Evolutionary conservation across 2,797 vertebrate genomes (phyloP).

Genomic region (Cygnus olor): DNA sequence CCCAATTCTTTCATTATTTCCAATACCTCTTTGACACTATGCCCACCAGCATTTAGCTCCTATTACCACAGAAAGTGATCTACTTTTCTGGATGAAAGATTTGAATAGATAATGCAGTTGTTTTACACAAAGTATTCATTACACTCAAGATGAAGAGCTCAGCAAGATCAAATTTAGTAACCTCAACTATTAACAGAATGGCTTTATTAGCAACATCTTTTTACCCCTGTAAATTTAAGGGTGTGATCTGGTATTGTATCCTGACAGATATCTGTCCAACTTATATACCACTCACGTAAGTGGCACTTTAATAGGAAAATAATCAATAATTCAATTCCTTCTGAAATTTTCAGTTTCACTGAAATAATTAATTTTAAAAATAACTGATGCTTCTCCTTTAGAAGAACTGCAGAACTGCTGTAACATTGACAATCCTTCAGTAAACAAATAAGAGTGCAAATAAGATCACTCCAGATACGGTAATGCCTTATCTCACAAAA

Average conservation of each 20-base stretch:
- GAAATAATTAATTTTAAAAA: slow-evolving; percentile 38
- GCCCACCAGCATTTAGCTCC: not conserved
- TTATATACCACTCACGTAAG: not conserved
- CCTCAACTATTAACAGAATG: slow-evolving; percentile 27
- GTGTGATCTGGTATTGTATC: not conserved
- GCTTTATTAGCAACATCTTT: slow-evolving; percentile 16
- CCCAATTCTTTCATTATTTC: not conserved
- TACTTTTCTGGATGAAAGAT: slow-evolving; percentile 57
- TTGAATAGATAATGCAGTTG: slow-evolving; percentile 68
- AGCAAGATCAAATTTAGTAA: slow-evolving; percentile 50
- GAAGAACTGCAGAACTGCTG: not conserved
- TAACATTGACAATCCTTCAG: not conserved
- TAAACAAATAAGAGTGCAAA: not conserved
- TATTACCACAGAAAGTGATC: slow-evolving; percentile 33
- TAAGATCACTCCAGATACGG: not conserved
- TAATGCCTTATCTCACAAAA: not conserved
- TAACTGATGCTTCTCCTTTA: slow-evolving; percentile 30
- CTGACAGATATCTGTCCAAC: not conserved
- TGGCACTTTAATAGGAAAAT: not conserved
- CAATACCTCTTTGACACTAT: not conserved
- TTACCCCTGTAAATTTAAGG: not conserved
- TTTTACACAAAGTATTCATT: slow-evolving; percentile 52
- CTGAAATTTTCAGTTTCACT: not conserved
- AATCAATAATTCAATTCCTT: not conserved
- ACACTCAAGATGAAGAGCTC: slow-evolving; percentile 31